Percentiles rank a stretch among this genome's conserved stretches.
Evolutionary conservation across 2,888 invertebrate genomes (phyloP).

Genomic region (Harmothoe impar): DNA sequence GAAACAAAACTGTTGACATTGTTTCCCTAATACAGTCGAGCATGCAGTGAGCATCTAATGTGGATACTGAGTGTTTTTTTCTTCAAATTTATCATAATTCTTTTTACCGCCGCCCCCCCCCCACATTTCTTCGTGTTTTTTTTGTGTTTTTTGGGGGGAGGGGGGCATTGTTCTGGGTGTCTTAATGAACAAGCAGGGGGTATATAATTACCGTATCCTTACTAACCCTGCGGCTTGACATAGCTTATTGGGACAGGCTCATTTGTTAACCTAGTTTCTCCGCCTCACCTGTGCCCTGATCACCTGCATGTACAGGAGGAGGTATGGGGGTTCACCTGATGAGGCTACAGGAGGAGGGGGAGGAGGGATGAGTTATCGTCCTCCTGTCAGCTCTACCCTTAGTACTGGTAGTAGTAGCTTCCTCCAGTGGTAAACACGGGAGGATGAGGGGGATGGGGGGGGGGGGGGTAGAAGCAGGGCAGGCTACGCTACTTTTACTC

Average conservation of each 20-base stretch:
- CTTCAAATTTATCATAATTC: too few relatives aligned
- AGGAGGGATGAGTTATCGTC: neutral
- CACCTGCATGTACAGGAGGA: neutral
- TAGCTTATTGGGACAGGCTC: neutral
- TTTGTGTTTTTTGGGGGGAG: too few relatives aligned
- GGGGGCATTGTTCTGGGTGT: too few relatives aligned
- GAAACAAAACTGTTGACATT: too few relatives aligned
- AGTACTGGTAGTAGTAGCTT: neutral
- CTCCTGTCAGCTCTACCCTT: neutral
- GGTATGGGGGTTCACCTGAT: neutral
- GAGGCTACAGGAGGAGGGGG: neutral
- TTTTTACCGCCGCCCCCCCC: too few relatives aligned
- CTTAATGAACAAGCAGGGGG: neutral
- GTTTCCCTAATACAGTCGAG: too few relatives aligned
- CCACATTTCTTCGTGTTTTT: too few relatives aligned
- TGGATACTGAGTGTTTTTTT: too few relatives aligned
- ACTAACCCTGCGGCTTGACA: neutral
- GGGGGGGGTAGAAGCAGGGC: neutral
- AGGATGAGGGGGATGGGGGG: too few relatives aligned
- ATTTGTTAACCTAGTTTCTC: conserved; percentile 9
- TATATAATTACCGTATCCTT: neutral
- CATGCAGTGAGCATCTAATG: too few relatives aligned
- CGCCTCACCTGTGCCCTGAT: neutral
- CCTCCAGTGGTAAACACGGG: neutral
- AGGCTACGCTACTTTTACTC: conserved; percentile 22